Base-by-base conservation (phyloP, 2,113 vertebrate species). In the Pachycephala philippinensis region DNA sequence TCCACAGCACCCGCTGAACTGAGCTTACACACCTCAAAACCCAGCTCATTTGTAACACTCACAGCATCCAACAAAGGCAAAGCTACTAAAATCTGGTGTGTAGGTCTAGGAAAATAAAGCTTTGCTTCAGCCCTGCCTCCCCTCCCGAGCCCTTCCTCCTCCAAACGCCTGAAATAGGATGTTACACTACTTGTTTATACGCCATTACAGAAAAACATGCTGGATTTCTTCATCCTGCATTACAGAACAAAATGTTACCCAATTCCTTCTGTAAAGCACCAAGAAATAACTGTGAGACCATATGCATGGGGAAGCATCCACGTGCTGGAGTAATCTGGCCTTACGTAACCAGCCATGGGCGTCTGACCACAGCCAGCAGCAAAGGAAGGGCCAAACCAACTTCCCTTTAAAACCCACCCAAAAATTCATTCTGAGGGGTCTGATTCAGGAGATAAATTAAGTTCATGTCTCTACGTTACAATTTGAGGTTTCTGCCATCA, bases 241-340 rank as follows among this genome's bases (percentile, higher is more conserved):
- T 94, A 87, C 68, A 90, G 96, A 89, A 94, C 88, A 94, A 87
- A 90, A 92, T 64, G 95, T 97, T 96, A 93, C 93, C 69, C 93
- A 97, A 96, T 78, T 89, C 75, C 30, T 89, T 37, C 72, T 74
- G 92, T 47, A 84, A 83, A 86, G 70, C 0, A 93, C 87, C 72
- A 31, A 96, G 95, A 85, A 94, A 52, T 70, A 93, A 81, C 90
- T 87, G 93, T 10, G 93, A 95, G 93, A 74, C 92, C 92, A 95
- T 76, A 49, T 63, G 88, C 76, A 84, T 14, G 89, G 57, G 71
- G 91, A 53, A 68, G 93, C 84, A 71, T 75, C 93, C 86, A 86
- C 86, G 56, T 92, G 89, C 93, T 75, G 89, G 90, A 84, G 94
- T 84, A 84, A 95, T 63, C 89, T 18, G 0, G 66, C 6, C 56